Conservation (phyloP, 2,797 vertebrate species). For the Lepilemur ruficaudatus region DNA sequence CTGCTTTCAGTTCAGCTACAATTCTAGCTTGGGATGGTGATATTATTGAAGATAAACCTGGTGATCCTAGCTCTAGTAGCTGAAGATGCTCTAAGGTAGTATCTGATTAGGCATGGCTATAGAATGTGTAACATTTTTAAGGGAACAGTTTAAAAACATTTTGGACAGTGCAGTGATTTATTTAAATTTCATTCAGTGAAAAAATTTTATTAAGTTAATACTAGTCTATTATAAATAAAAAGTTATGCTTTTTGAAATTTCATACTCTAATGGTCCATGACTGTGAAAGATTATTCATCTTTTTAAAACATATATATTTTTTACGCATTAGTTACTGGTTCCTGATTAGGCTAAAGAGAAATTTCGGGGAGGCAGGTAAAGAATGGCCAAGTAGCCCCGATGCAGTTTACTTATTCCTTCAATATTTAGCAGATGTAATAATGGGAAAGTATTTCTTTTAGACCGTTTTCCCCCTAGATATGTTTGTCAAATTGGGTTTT, state of each 20-base stretch:
- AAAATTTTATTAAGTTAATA: slow-evolving; percentile 18
- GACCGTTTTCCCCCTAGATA: neutral
- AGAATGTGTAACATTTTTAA: neutral
- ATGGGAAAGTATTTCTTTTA: neutral
- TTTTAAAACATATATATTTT: neutral
- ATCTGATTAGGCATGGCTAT: neutral
- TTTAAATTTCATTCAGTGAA: slow-evolving; percentile 40
- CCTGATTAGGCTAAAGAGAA: neutral
- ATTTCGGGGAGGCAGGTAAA: neutral
- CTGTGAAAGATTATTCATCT: neutral
- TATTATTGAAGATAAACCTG: neutral
- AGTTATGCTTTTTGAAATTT: slow-evolving; percentile 13
- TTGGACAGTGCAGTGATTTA: slow-evolving; percentile 2
- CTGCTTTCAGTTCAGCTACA: slow-evolving; percentile 1
- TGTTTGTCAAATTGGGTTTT: neutral
- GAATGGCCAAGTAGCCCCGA: neutral
- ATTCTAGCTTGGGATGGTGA: neutral
- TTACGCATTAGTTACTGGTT: neutral
- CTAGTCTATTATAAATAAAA: neutral
- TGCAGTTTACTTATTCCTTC: neutral
- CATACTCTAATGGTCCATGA: neutral
- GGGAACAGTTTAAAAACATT: neutral
- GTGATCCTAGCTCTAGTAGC: neutral
- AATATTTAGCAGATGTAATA: neutral
- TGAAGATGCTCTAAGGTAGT: neutral